These are phyloP conservation scores for Oryzias sinensis DNA, from an alignment of 2,797 vertebrate species.

Conservation along the genomic window DNA sequence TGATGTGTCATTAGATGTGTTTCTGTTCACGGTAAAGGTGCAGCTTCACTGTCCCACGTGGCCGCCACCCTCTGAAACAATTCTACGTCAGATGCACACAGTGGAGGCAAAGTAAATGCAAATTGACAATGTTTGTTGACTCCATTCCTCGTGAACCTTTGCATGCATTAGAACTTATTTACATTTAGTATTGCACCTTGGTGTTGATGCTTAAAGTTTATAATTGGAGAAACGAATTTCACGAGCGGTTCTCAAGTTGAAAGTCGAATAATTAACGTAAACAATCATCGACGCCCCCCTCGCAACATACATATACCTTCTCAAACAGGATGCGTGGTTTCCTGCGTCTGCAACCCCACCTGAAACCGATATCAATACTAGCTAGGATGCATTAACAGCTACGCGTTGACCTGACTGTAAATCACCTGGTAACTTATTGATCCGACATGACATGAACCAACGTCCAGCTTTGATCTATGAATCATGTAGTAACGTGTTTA, in stretches of 20 bases:
- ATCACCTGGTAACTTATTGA: conserved; percentile 28
- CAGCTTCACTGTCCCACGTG: too few relatives aligned
- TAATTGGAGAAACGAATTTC: too few relatives aligned
- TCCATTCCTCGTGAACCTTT: too few relatives aligned
- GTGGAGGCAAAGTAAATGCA: too few relatives aligned
- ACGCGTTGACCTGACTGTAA: conserved; percentile 1
- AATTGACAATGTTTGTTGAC: too few relatives aligned
- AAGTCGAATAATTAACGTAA: neutral
- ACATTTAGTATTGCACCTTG: too few relatives aligned
- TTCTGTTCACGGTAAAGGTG: neutral
- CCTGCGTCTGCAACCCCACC: conserved; percentile 1
- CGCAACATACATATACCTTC: conserved; percentile 12
- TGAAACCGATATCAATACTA: conserved; percentile 7
- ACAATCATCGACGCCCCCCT: neutral
- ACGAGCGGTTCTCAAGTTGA: too few relatives aligned
- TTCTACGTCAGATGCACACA: too few relatives aligned
- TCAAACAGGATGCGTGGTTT: conserved; percentile 46
- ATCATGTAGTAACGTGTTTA: conserved; percentile 24
- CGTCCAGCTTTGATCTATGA: conserved; percentile 28
- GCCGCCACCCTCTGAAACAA: neutral
- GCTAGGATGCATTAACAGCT: neutral
- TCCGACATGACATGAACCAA: conserved; percentile 8
- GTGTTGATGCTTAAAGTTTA: too few relatives aligned
- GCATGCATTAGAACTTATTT: too few relatives aligned
- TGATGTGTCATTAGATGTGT: neutral